A percentile compares a stretch with the other conserved stretches of the same genome.
Conservation (phyloP, 2,113 vertebrate genomes). For the Argyrosomus japonicus region DNA sequence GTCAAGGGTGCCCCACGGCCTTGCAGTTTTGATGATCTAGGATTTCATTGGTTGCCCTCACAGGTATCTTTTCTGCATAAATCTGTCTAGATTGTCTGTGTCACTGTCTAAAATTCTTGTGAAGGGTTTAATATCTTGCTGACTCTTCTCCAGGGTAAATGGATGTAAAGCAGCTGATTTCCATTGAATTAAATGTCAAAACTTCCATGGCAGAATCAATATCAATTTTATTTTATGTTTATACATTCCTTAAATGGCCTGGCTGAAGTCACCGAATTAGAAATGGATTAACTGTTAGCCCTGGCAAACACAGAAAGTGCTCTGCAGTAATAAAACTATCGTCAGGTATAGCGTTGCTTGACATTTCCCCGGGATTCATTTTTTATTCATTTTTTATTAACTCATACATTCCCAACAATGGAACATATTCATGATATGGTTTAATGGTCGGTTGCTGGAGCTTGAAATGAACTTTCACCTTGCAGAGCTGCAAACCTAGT, state of each 20-base stretch:
- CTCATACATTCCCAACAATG: background rate
- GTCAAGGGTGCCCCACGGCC: background rate
- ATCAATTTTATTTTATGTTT: conserved; percentile 16
- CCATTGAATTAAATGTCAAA: conserved; percentile 26
- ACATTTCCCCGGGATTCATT: background rate
- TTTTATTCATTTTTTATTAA: conserved; percentile 2
- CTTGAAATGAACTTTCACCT: background rate
- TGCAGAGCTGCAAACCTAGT: background rate
- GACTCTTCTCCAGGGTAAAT: background rate
- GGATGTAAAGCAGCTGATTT: background rate
- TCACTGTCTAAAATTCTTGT: background rate
- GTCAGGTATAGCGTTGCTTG: background rate
- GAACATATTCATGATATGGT: background rate
- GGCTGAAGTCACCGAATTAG: conserved; percentile 2
- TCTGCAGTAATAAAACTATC: background rate
- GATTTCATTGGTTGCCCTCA: background rate
- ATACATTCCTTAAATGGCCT: background rate
- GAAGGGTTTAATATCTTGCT: background rate
- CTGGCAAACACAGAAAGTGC: background rate
- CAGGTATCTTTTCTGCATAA: background rate
- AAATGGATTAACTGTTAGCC: conserved; percentile 33
- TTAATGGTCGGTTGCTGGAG: background rate
- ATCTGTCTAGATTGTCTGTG: background rate
- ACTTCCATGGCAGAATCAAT: background rate
- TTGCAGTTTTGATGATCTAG: background rate